phyloP scores from a whole-genome alignment of 2,113 vertebrate genomes.

The Gobius niger region DNA sequence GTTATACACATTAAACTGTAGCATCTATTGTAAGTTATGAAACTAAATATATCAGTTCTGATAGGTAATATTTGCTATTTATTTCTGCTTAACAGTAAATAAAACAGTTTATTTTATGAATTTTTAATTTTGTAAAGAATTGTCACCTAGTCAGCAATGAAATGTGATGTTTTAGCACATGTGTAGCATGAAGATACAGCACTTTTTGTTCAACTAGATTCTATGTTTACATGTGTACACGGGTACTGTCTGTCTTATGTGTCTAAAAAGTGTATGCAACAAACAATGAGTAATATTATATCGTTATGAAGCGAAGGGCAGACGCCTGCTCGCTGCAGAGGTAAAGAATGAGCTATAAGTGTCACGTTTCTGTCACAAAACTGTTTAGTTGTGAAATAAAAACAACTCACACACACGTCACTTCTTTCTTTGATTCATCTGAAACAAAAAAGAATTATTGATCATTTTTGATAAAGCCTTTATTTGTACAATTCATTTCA shows the following conservation, averaged over 20 bases:
- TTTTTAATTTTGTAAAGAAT: slow-evolving; percentile 21
- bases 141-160: slow-evolving; percentile 10
- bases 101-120: background rate
- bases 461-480: background rate
- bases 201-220: slow-evolving; percentile 65
- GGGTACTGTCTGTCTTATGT: slow-evolving; percentile 16
- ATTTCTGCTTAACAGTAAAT: background rate
- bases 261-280: slow-evolving; percentile 29
- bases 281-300: slow-evolving; percentile 3
- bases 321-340: background rate
- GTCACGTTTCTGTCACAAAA: slow-evolving; percentile 31
- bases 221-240: slow-evolving; percentile 57
- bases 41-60: slow-evolving; percentile 18
- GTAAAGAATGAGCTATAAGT: slow-evolving; percentile 25
- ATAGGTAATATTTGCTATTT: slow-evolving; percentile 6
- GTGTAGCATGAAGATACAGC: slow-evolving; percentile 74
- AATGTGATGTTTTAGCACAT: slow-evolving; percentile 6
- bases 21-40: slow-evolving; percentile 56
- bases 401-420: slow-evolving; percentile 38
- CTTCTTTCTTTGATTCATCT: background rate
- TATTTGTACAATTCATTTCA: too few species aligned
- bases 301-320: background rate
- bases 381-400: slow-evolving; percentile 57
- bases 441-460: background rate
- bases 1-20: slow-evolving; percentile 61